phyloP scores from a whole-genome alignment of 1,140 invertebrate genomes.

The Drosophila mayri region DNA sequence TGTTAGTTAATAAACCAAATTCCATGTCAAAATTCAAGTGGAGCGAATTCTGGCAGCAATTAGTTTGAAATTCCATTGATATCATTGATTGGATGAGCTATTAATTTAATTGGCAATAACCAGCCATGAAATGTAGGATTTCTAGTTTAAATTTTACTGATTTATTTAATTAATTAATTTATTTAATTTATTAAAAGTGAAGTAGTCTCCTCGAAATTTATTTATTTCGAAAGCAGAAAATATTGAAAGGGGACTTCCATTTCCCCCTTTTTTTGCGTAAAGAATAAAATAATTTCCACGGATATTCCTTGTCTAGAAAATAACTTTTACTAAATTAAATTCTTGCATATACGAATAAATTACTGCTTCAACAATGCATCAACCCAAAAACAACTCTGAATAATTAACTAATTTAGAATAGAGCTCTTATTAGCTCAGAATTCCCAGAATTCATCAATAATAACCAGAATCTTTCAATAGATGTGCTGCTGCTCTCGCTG shows the following conservation, averaged over 20 bases:
- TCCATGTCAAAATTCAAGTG: conserved; percentile 11
- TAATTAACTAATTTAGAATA: conserved; percentile 24
- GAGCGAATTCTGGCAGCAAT: conserved; percentile 7
- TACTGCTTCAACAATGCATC: background rate
- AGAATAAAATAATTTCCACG: background rate
- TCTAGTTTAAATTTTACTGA: background rate
- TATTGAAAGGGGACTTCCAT: too few species aligned
- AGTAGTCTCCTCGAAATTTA: too few species aligned
- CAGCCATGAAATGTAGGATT: background rate
- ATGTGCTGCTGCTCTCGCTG: conserved; percentile 9
- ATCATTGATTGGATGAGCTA: conserved; percentile 3
- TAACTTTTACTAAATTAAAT: background rate
- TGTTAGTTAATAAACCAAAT: conserved; percentile 48
- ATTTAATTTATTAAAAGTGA: background rate
- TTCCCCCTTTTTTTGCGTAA: background rate
- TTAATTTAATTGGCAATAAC: background rate
- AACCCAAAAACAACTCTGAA: background rate
- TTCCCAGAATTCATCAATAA: conserved; percentile 47
- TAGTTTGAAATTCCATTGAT: conserved; percentile 14
- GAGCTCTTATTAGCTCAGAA: conserved; percentile 13
- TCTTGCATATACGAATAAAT: conserved; percentile 1
- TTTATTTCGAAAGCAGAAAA: too few species aligned
- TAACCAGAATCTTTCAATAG: conserved; percentile 17
- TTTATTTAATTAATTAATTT: background rate
- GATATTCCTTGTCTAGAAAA: background rate